Base-by-base conservation (phyloP, 2,113 vertebrate genomes). In the Acrocephalus arundinaceus region DNA sequence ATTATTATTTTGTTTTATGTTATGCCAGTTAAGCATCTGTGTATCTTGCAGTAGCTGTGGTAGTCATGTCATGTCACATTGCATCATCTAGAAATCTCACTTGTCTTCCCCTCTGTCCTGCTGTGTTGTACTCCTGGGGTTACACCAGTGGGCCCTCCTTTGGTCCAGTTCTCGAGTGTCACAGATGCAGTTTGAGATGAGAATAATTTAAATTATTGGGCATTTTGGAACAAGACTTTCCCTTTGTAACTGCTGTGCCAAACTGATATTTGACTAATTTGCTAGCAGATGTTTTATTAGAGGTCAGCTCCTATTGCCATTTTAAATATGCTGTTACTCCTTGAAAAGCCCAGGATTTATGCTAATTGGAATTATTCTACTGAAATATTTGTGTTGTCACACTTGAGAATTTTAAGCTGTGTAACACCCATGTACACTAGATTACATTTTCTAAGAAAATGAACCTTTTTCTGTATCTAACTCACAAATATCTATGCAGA, bases 1-100 rank as follows among this genome's bases (percentile, higher is more conserved):
- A 7, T 30, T 55, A 28, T 54, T 62, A 25, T n/a, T 79, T 89
- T 92, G 22, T 3, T 81, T 68, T 71, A 3, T 51, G 11, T 41
- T 68, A 3, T 16, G 28, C 28, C 20, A 43, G 2, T 51, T 18
- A 46, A 58, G 51, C 13, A 11, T 16, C 61, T 81, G 48, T 71
- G 39, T 46, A 16, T 35, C 39, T 63, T 25, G 25, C 57, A 24
- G 46, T 14, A n/a, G 35, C 31, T 23, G 5, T 57, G 35, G 13
- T 16, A 41, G 52, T 33, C 0, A 1, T 11, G n/a, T 49, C 62
- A 28, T 35, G 83, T 61, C 1, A 1, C 22, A 4, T 9, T 20
- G 20, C n/a, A 37, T 52, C 30, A 6, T 9, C 18, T 52, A 63
- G 58, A 68, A 80, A 51, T 52, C 24, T 24, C 28, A 17, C 20